Conservation (phyloP, 2,113 vertebrate species). For the Halichoerus grypus region DNA sequence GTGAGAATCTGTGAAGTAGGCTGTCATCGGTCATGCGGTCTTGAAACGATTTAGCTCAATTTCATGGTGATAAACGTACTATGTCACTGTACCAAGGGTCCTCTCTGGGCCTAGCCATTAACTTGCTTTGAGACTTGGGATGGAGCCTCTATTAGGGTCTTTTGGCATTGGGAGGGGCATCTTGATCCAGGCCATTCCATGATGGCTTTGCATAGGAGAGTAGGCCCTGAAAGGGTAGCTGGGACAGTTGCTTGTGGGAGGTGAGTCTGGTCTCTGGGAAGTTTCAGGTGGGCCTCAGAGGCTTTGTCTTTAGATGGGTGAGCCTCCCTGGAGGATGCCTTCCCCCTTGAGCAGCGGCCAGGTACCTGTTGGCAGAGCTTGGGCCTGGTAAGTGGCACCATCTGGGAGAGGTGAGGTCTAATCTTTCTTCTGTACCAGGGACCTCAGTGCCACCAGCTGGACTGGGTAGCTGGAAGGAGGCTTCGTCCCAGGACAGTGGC, state of each 20-base stretch:
- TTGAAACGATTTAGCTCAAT: background rate
- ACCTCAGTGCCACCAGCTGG: background rate
- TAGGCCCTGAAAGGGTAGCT: background rate
- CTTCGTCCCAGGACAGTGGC: constrained; percentile 40
- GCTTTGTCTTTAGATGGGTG: background rate
- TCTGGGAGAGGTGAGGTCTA: background rate
- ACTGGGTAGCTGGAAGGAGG: background rate
- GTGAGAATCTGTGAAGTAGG: background rate
- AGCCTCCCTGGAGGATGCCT: background rate
- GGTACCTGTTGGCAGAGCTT: background rate
- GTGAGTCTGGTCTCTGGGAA: constrained; percentile 16
- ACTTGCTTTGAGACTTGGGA: constrained; percentile 28
- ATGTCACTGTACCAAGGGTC: background rate
- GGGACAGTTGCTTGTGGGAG: constrained; percentile 31
- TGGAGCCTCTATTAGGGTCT: background rate
- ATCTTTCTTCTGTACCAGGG: background rate
- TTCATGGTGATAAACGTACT: background rate
- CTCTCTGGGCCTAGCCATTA: background rate
- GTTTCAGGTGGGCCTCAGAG: background rate
- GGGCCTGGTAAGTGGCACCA: background rate
- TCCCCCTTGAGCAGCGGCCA: background rate
- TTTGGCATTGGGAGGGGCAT: background rate
- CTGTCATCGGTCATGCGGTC: background rate
- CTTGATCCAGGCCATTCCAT: constrained; percentile 26
- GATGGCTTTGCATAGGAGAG: background rate